Evolutionary conservation across 1,140 invertebrate species (phyloP).

Genomic region (Myzus persicae): DNA sequence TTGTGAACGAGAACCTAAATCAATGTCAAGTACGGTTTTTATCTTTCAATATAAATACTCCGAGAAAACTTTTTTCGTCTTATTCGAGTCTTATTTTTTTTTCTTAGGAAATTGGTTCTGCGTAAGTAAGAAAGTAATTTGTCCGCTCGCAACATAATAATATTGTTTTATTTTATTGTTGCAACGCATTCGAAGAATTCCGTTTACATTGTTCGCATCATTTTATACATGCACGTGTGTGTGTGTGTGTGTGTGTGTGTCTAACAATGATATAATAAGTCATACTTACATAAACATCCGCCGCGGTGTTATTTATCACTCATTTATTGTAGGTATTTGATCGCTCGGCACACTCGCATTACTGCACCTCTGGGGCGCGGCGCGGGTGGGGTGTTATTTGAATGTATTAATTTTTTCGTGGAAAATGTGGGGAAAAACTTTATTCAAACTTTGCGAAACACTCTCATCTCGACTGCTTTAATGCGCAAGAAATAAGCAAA

Average conservation of each 20-base stretch:
- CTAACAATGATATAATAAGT: neutral
- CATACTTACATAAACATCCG: neutral
- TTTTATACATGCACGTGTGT: neutral
- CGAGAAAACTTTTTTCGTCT: neutral
- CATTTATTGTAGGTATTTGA: neutral
- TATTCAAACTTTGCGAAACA: neutral
- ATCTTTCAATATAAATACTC: neutral
- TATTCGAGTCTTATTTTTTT: neutral
- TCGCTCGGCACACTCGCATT: neutral
- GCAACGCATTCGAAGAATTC: neutral
- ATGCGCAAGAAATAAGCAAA: neutral
- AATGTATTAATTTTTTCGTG: neutral
- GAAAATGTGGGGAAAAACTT: neutral
- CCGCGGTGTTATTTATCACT: neutral
- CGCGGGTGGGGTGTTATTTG: neutral
- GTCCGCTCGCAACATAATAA: neutral
- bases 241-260: neutral
- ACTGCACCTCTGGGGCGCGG: neutral
- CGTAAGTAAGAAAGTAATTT: neutral
- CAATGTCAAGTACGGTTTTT: neutral
- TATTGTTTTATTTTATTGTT: conserved; percentile 1
- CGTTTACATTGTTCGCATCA: neutral
- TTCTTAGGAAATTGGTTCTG: neutral
- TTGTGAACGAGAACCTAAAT: neutral
- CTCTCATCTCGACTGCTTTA: neutral